These are phyloP conservation scores for Imbricaverruca yamaguchii DNA, from an alignment of 2,888 invertebrate genomes.

Conservation along the genomic window DNA sequence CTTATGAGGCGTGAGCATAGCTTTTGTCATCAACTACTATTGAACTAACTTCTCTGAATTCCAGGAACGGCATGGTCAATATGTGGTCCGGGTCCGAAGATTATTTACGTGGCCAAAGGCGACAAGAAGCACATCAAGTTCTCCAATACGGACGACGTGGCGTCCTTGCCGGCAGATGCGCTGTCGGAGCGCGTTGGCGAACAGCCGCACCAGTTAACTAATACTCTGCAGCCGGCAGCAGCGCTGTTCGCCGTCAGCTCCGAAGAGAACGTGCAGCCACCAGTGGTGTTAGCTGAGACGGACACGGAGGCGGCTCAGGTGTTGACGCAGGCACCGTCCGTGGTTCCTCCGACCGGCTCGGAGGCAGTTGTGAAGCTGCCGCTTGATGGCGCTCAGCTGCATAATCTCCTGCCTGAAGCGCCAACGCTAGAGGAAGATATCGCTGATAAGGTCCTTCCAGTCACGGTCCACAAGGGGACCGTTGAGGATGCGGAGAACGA, in stretches of 20 bases:
- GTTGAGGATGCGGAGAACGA: neutral
- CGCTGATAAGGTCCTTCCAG: neutral
- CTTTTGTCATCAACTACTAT: no score
- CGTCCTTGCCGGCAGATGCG: neutral
- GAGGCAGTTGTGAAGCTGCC: neutral
- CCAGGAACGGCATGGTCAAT: neutral
- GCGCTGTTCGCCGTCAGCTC: no score
- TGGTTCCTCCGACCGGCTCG: neutral
- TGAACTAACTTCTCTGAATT: neutral
- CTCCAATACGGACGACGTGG: neutral
- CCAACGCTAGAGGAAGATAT: neutral
- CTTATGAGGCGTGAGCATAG: no score
- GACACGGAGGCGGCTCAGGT: neutral
- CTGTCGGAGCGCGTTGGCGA: no score
- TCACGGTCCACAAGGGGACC: neutral
- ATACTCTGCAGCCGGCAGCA: no score
- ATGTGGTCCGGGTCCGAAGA: neutral
- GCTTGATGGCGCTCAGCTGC: neutral
- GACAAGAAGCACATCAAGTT: slow-evolving; percentile 2
- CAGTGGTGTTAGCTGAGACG: no score
- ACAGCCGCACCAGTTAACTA: no score
- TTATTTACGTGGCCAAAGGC: neutral
- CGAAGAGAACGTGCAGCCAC: no score
- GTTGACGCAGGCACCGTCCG: neutral
- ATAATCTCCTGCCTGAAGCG: neutral